Base-by-base conservation (phyloP, 92 coral and sea anemone species). In the Epizoanthus illoricatus region DNA sequence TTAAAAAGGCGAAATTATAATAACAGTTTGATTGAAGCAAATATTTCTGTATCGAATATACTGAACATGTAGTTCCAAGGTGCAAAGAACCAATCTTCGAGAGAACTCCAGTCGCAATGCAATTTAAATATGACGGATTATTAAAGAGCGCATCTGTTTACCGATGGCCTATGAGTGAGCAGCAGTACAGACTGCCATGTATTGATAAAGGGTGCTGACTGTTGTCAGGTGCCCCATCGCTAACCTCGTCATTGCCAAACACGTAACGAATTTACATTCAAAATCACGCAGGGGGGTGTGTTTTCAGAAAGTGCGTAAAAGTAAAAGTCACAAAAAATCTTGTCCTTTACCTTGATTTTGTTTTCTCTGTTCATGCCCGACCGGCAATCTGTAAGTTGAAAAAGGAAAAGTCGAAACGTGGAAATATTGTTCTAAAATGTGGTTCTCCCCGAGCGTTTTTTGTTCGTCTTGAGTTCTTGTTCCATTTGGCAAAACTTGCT, bases 71-170 rank as follows among this genome's bases (percentile, higher is more conserved):
- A 16, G 56, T 52, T 52, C 15, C 2, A 52, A 52, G 56, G 70
- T 65, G 41, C 28, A 24, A 65, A 21, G 16, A 15, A 40, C 7
- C 33, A 33, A 24, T 11, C 41, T 65, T 33, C 5, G 43, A 65
- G 33, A 16, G 18, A 65, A 5, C 5, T 67, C 21, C 6, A 18
- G 16, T 36, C 49, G 42, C 12, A 39, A 67, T 19, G 12, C n/a
- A n/a, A 16, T 39, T 68, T 68, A 71, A 71, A 43, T 7, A 16
- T 71, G 59, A 47, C 76, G 10, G 8, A 19, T 20, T 39, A n/a
- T 71, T 5, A 71, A 71, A 68, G 52, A 68, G 49, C 73, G 10
- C 60, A n/a, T 18, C 52, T 71, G 76, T 71, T 71, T 71, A 71
- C 76, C 10, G 20, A 71, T 0, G 24, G 56, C 6, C 18, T 69